Conservation (phyloP, 2,888 invertebrate genomes). For the Tolmerus cingulatus region DNA sequence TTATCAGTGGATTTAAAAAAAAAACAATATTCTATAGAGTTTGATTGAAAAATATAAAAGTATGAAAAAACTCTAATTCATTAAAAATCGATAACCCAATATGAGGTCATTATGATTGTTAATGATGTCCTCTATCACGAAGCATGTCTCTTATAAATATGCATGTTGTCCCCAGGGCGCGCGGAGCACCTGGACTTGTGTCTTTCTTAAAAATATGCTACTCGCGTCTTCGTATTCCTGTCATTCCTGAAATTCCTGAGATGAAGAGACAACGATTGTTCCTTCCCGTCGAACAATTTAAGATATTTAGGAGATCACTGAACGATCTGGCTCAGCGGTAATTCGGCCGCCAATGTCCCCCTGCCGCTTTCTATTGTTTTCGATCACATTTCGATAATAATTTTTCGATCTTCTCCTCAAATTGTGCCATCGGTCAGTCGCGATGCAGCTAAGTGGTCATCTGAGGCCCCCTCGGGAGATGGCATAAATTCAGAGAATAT, state of each 20-base stretch:
- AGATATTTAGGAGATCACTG: background rate
- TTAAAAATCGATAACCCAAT: background rate
- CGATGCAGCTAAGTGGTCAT: background rate
- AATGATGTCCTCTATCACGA: background rate
- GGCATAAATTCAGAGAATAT: background rate
- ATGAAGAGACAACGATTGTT: background rate
- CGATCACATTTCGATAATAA: background rate
- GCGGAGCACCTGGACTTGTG: background rate
- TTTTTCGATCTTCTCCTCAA: background rate
- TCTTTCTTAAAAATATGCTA: background rate
- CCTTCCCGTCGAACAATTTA: background rate
- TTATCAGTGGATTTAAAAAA: background rate
- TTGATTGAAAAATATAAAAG: background rate
- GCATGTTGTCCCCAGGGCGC: background rate
- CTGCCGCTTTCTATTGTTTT: background rate
- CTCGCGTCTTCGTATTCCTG: background rate
- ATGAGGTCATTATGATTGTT: background rate
- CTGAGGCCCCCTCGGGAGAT: background rate
- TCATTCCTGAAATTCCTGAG: background rate
- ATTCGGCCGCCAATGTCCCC: background rate
- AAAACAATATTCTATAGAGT: background rate
- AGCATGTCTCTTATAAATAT: background rate
- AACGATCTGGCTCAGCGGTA: background rate
- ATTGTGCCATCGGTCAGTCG: background rate
- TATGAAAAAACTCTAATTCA: background rate